Conservation (phyloP, 2,113 vertebrate species). For the Limnothrissa miodon region DNA sequence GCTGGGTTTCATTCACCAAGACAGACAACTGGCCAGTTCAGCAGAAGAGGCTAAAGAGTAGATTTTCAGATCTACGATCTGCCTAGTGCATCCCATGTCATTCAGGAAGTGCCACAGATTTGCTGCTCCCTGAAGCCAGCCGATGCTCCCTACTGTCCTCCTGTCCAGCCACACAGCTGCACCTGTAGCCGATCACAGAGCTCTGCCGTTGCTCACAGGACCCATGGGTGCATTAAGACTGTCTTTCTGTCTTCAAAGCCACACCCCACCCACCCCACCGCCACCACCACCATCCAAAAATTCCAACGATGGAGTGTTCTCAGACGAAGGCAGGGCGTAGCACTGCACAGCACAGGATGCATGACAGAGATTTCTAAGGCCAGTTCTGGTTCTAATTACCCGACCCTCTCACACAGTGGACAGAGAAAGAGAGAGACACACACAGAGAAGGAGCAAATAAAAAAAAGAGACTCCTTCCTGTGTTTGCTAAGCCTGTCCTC, state of each 20-base stretch:
- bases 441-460: not conserved
- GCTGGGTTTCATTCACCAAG: constrained; percentile 28
- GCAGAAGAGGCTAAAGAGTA: not conserved
- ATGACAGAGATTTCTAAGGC: not conserved
- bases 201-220: constrained; percentile 12
- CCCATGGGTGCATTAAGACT: constrained; percentile 19
- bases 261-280: not conserved
- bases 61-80: constrained; percentile 39
- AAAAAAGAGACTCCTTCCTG: not conserved
- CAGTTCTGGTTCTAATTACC: constrained; percentile 38
- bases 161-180: constrained; percentile 23
- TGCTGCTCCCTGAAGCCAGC: constrained; percentile 24
- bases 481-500: not conserved
- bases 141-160: constrained; percentile 30
- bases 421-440: not conserved
- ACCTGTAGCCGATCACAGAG: constrained; percentile 28
- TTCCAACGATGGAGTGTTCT: constrained; percentile 1
- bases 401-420: constrained; percentile 19
- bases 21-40: constrained; percentile 20
- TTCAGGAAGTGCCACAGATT: constrained; percentile 27
- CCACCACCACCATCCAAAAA: not conserved
- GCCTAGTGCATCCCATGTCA: constrained; percentile 31
- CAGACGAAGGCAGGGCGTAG: constrained; percentile 16
- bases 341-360: constrained; percentile 13
- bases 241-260: constrained; percentile 6